Conservation (phyloP, 2,797 vertebrate species). For the Peromyscus aztecus region DNA sequence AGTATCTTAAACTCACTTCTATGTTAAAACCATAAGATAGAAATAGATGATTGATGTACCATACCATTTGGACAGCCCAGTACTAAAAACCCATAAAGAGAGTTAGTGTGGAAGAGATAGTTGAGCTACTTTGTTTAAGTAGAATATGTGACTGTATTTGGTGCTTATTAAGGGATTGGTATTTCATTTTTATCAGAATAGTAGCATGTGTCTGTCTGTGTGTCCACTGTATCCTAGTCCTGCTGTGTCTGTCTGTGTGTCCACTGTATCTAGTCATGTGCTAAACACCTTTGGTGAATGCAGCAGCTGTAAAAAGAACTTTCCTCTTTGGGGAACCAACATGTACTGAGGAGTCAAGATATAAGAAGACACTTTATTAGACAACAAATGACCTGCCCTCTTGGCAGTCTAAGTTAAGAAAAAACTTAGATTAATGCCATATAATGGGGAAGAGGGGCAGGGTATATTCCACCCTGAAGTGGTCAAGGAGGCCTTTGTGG, state of each 20-base stretch:
- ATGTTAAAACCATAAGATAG: slow-evolving; percentile 15
- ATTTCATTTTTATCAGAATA: not conserved
- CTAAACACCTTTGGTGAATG: not conserved
- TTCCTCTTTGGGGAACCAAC: not conserved
- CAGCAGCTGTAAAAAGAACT: not conserved
- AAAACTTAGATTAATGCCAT: not conserved
- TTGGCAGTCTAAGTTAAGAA: not conserved
- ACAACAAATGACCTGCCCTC: not conserved
- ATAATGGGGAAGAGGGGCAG: not conserved
- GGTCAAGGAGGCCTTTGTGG: not conserved
- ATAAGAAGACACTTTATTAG: not conserved
- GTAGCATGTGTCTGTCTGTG: not conserved
- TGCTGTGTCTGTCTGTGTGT: not conserved
- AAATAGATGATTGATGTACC: not conserved
- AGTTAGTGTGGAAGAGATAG: not conserved
- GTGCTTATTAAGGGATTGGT: not conserved
- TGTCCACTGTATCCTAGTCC: not conserved
- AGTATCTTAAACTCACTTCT: slow-evolving; percentile 27
- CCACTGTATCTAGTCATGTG: not conserved
- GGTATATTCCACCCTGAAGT: not conserved
- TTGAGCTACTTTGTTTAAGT: slow-evolving; percentile 6
- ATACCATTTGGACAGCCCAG: not conserved
- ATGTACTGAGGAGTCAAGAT: not conserved
- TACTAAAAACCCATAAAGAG: slow-evolving; percentile 30
- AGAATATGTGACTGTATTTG: not conserved